Percentiles rank a stretch among this genome's conserved stretches.
Conservation (phyloP, 2,113 vertebrate genomes). For the Sakesphorus luctuosus region DNA sequence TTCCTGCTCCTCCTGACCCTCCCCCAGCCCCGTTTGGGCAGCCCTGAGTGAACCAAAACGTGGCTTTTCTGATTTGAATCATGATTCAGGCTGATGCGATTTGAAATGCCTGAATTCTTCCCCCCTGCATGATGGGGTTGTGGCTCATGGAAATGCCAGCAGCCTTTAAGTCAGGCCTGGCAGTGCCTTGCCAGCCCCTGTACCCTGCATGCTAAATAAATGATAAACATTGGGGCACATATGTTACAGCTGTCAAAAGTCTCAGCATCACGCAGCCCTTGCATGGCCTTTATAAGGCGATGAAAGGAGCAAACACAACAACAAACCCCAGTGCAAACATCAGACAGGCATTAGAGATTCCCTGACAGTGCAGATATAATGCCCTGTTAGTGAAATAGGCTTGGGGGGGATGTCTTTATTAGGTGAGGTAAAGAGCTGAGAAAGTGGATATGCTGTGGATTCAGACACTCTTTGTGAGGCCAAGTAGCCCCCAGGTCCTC, state of each 20-base stretch:
- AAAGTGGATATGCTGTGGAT: background rate
- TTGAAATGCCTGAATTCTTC: conserved; percentile 74
- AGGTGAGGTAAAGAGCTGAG: background rate
- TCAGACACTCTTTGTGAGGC: background rate
- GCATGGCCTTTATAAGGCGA: conserved; percentile 53
- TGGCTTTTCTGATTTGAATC: conserved; percentile 73
- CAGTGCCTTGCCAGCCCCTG: conserved; percentile 24
- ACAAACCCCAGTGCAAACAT: conserved; percentile 32
- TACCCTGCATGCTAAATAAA: conserved; percentile 28
- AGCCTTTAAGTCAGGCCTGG: conserved; percentile 65
- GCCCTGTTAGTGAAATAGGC: background rate
- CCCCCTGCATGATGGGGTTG: conserved; percentile 42
- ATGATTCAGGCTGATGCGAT: conserved; percentile 65
- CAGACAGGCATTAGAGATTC: background rate
- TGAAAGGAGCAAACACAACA: conserved; percentile 55
- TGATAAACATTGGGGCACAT: conserved; percentile 58
- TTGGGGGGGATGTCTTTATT: background rate
- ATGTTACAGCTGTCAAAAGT: conserved; percentile 61
- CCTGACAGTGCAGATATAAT: conserved; percentile 1
- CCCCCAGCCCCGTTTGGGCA: conserved; percentile 9
- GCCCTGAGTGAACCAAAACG: conserved; percentile 45
- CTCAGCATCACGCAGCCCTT: conserved; percentile 20
- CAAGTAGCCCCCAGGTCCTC: background rate
- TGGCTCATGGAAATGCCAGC: conserved; percentile 39
- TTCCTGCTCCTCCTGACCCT: conserved; percentile 12